These are phyloP conservation scores for Aldrovandia affinis DNA, from an alignment of 2,797 vertebrate genomes.

Conservation along the genomic window DNA sequence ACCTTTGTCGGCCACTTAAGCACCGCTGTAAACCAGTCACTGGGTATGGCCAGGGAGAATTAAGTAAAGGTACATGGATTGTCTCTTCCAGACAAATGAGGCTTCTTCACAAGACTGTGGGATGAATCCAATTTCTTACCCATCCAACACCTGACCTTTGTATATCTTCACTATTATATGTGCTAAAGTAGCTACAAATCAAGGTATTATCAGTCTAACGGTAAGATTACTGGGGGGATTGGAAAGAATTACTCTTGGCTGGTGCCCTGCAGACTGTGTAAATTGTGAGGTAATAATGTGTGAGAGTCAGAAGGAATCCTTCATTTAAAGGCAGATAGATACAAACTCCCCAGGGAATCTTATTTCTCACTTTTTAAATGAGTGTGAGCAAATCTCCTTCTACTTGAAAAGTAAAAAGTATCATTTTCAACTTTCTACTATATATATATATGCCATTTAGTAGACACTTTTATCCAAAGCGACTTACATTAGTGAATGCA, in stretches of 20 bases:
- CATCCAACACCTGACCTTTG: conserved; percentile 47
- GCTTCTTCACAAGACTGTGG: conserved; percentile 43
- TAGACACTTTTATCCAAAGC: too few species aligned
- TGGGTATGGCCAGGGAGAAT: conserved; percentile 44
- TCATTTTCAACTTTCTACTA: neutral
- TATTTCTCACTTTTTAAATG: conserved; percentile 15
- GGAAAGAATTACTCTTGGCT: conserved; percentile 34
- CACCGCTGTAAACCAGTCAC: conserved; percentile 31
- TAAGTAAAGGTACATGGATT: conserved; percentile 45
- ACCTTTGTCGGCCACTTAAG: conserved; percentile 41
- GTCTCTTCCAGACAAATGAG: conserved; percentile 45
- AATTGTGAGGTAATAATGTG: conserved; percentile 36
- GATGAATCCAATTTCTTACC: conserved; percentile 56
- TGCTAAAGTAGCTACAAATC: conserved; percentile 54
- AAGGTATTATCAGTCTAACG: conserved; percentile 41
- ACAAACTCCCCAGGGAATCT: conserved; percentile 16
- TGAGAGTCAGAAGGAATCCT: neutral
- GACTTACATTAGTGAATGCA: too few species aligned
- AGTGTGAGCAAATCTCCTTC: neutral
- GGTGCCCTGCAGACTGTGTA: conserved; percentile 31
- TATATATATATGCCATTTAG: neutral
- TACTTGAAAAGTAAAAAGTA: conserved; percentile 10
- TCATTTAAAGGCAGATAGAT: conserved; percentile 15
- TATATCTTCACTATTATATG: conserved; percentile 47
- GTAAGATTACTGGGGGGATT: conserved; percentile 33